These are phyloP conservation scores for Acropternis orthonyx DNA, from an alignment of 2,797 vertebrate species.

Conservation along the genomic window DNA sequence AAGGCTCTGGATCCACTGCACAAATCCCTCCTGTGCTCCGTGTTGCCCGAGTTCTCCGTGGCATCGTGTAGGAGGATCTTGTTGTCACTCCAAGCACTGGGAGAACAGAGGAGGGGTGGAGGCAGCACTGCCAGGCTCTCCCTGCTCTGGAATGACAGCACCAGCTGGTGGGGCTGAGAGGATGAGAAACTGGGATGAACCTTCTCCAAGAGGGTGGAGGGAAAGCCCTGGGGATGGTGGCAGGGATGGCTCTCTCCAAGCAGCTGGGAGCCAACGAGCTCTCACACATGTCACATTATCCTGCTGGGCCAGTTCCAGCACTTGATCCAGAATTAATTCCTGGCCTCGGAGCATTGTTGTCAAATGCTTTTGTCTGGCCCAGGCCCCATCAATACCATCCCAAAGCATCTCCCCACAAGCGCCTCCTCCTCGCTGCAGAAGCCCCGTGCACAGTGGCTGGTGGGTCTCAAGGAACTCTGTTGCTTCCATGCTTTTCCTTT, in stretches of 20 bases:
- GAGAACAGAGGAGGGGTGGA: neutral
- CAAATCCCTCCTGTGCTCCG: fast-evolving
- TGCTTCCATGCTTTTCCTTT: neutral
- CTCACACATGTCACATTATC: neutral
- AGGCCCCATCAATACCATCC: neutral
- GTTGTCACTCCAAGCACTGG: fast-evolving
- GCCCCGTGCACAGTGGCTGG: neutral
- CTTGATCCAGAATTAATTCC: neutral
- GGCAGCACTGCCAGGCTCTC: neutral
- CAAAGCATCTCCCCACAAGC: neutral
- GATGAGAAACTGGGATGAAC: neutral
- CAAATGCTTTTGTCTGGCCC: slow-evolving; percentile 25
- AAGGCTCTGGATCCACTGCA: neutral
- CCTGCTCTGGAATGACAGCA: neutral
- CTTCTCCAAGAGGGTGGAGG: slow-evolving; percentile 3
- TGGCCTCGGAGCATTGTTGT: neutral
- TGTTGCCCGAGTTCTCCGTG: neutral
- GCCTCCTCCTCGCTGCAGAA: neutral
- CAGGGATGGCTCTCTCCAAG: neutral
- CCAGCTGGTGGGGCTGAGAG: neutral
- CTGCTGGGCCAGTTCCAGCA: neutral
- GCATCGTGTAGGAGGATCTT: neutral
- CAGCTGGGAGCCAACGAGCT: slow-evolving; percentile 5
- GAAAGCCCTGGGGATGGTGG: neutral
- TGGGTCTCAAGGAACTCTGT: neutral